Evolutionary conservation across 2,113 vertebrate species (phyloP), one percentile per base, ranked within the genome.

Genomic region (Drymodes brunneopygia): DNA sequence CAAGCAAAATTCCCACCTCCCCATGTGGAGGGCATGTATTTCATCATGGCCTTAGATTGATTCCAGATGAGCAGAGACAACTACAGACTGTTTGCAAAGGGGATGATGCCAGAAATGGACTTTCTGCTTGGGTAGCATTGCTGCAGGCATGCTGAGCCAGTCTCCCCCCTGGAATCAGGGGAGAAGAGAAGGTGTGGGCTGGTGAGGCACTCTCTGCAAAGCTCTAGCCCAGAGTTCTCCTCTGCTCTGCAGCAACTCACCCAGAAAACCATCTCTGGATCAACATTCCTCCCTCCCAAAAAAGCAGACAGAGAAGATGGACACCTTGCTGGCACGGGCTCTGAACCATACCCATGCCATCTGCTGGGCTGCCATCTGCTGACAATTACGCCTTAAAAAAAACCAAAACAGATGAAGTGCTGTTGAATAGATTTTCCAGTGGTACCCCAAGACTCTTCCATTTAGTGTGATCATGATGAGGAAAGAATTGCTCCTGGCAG

Each of bases 31-130:
- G 58, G 69, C 86, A 88, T 82, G 90, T 50, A 58, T 71, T 83
- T 80, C 93, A 90, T 91, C 81, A 82, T 1, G 1, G 74, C 74
- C 45, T 42, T 19, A 85, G 90, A 94, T 95, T 94, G 84, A 50
- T 95, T 95, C 93, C 93, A 96, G 95, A 95, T 95, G 95, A 73
- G 74, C 4, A 0, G 70, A 77, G 62, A 58, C n/a, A 22, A 4
- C 70, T 57, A 77, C 38, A 89, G 90, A 79, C 10, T 92, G 75
- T 91, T 90, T 75, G 81, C 42, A 69, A 65, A 79, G 67, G 35
- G 50, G 23, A 8, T 50, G 61, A 31, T 69, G 81, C 29, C 72
- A 57, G 89, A 74, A 92, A 88, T 33, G 45, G 88, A 5, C 45
- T 85, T 82, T 89, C 57, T 87, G 83, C 71, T 75, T 45, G n/a